These are phyloP conservation scores for Eueremaeus valkanovi DNA, from an alignment of 2,888 invertebrate genomes.

Conservation along the genomic window DNA sequence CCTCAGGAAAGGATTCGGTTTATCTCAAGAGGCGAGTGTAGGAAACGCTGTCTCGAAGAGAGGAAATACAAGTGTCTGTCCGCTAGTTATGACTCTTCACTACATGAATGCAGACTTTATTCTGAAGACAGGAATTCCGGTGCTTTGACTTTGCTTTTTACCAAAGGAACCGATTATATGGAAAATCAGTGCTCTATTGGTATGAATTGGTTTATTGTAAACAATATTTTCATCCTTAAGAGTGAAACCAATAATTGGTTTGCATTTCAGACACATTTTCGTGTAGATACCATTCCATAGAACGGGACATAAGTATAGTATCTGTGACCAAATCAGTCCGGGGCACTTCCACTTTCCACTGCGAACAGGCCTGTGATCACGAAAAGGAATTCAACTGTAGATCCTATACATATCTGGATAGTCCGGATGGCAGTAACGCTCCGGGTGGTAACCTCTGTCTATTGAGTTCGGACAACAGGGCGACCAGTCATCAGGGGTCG, in stretches of 20 bases:
- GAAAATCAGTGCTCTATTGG: conserved; percentile 59
- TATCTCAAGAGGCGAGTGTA: conserved; percentile 54
- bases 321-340: conserved; percentile 52
- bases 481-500: conserved; percentile 46
- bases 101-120: conserved; percentile 55
- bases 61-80: conserved; percentile 57
- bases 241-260: neutral
- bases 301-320: conserved; percentile 52
- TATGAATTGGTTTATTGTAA: conserved; percentile 49
- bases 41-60: conserved; percentile 56
- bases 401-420: conserved; percentile 49
- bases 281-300: conserved; percentile 53
- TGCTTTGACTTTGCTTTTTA: conserved; percentile 47
- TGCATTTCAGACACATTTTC: conserved; percentile 48
- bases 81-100: conserved; percentile 56
- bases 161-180: conserved; percentile 56
- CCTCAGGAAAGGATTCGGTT: conserved; percentile 51
- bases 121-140: conserved; percentile 56
- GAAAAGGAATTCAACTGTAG: conserved; percentile 55
- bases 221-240: too few species aligned
- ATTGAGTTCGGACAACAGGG: conserved; percentile 69
- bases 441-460: conserved; percentile 57
- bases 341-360: conserved; percentile 51
- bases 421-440: conserved; percentile 43
- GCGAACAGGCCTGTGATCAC: conserved; percentile 53